These are phyloP conservation scores for Bradynema listronoti DNA, from an alignment of 1,140 invertebrate genomes.

Conservation along the genomic window DNA sequence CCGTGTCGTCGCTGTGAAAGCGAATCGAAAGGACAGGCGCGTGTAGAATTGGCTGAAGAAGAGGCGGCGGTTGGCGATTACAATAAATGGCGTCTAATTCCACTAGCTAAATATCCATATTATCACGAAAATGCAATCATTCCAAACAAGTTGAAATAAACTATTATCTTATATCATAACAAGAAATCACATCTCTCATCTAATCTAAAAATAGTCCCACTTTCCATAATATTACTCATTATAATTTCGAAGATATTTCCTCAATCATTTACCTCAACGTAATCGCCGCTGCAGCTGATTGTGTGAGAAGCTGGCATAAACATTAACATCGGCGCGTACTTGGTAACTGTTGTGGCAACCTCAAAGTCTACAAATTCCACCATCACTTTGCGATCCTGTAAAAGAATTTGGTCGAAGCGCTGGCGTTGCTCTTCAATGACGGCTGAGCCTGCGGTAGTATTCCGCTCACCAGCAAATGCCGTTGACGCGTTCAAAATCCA, in stretches of 20 bases:
- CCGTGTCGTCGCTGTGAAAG: slow-evolving; percentile 56
- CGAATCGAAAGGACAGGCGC: slow-evolving; percentile 40
- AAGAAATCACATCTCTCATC: too few relatives aligned
- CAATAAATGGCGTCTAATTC: slow-evolving; percentile 30
- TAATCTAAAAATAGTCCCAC: too few relatives aligned
- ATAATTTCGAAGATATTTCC: neutral
- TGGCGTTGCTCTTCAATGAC: neutral
- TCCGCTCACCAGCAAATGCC: neutral
- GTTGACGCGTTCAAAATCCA: slow-evolving; percentile 57
- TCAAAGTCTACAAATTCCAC: slow-evolving; percentile 32
- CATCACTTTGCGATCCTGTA: slow-evolving; percentile 24
- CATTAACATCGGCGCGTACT: slow-evolving; percentile 17
- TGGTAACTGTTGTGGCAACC: slow-evolving; percentile 45
- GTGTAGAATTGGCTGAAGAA: slow-evolving; percentile 10
- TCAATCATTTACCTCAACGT: slow-evolving; percentile 4
- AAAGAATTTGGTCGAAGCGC: neutral
- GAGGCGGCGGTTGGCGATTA: slow-evolving; percentile 25
- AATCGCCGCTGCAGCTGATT: slow-evolving; percentile 22
- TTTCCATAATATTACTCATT: neutral
- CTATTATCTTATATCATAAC: neutral
- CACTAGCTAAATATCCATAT: slow-evolving; percentile 27
- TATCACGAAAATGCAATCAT: neutral
- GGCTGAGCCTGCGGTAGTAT: slow-evolving; percentile 9
- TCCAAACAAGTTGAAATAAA: neutral
- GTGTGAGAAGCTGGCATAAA: slow-evolving; percentile 19